These are phyloP conservation scores for Potamilus streckersoni DNA, from an alignment of 1,140 invertebrate species.

Conservation along the genomic window DNA sequence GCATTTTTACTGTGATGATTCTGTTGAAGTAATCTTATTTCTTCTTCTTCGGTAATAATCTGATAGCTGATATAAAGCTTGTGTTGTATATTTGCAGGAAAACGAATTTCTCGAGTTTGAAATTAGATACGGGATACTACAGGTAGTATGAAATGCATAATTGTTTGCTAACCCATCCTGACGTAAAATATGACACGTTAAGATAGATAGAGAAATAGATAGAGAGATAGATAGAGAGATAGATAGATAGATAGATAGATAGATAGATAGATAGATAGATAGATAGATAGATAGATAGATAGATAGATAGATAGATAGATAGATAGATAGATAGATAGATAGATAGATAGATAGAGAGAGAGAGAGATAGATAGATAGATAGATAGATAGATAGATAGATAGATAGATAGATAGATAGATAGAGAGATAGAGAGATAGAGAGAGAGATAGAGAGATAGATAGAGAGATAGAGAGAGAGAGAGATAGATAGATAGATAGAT, in stretches of 20 bases:
- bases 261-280: no score
- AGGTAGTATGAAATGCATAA: conserved; percentile 74
- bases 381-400: neutral
- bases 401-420: no score
- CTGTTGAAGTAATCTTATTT: no score
- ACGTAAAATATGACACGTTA: neutral
- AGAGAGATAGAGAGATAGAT: neutral
- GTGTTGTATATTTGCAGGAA: conserved; percentile 68
- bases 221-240: neutral
- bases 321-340: no score
- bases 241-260: neutral
- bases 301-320: neutral
- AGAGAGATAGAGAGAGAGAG: neutral
- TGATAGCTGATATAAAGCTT: no score
- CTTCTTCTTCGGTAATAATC: no score
- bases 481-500: no score
- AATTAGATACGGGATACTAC: conserved; percentile 91
- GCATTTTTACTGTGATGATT: no score
- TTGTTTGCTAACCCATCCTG: neutral
- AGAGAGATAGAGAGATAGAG: neutral
- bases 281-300: neutral
- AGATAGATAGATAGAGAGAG: neutral
- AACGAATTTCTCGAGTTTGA: conserved; percentile 92
- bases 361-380: neutral
- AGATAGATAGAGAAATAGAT: no score